Evolutionary conservation across 2,888 invertebrate genomes (phyloP), one percentile per base, ranked within the genome.

Genomic region (Callosobruchus maculatus): DNA sequence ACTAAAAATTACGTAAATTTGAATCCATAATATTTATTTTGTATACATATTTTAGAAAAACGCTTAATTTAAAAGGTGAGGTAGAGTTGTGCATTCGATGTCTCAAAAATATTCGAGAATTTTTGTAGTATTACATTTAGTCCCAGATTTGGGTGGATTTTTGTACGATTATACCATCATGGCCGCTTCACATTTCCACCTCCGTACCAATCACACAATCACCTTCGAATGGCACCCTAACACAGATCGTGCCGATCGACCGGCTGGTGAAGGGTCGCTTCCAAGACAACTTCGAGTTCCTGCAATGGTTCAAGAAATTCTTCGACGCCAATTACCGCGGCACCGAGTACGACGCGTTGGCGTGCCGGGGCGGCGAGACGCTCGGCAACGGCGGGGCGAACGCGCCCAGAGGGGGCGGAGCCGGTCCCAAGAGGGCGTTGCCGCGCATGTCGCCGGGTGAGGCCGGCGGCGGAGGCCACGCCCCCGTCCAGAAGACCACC

Each of bases 241-340:
- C 31, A 18, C 91, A 97, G 96, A 94, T 95, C 88, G 94, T 97
- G 86, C 94, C 96, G 82, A 95, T 97, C 87, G 97, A 97, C 90
- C 94, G 91, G 89, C 92, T 99, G 91, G 96, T 98, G 88, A 98
- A 98, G 91, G 98, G 97, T 88, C 94, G 97, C 84, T 99, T 99
- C 90, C 98, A 98, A 92, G 98, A 99, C 91, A 99, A 99, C 91
- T 99, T 99, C 92, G 98, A 99, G 89, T 98, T 98, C 90, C 94
- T 99, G 84, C 98, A 99, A 91, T 99, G 98, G 98, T 99, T 99
- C 92, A 98, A 99, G 92, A 97, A 98, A 89, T 98, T 99, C 90
- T 99, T 98, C 90, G 98, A 99, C 89, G 98, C 98, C 84, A 99
- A 99, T 91, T 98, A 97, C 90, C 94, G 95, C 88, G 97, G 97